Conservation (phyloP, 2,888 invertebrate genomes). For the Polietes domitor region DNA sequence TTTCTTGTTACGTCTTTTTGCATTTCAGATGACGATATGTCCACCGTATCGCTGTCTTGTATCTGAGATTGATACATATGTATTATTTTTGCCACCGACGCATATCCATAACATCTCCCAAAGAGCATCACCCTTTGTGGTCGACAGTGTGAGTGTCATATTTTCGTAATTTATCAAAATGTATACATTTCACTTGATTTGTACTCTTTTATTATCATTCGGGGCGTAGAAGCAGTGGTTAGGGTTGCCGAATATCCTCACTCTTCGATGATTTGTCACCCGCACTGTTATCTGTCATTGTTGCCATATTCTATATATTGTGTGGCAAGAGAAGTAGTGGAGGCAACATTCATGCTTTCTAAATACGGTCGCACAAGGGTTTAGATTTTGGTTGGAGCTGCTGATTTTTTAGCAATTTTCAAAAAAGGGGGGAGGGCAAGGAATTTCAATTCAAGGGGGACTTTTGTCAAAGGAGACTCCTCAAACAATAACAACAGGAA, state of each 20-base stretch:
- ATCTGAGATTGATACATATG: neutral
- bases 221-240: neutral
- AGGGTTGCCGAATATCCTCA: slow-evolving; percentile 24
- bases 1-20: too few relatives aligned
- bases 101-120: neutral
- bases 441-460: neutral
- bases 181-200: neutral
- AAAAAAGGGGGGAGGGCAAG: neutral
- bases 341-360: neutral
- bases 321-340: slow-evolving; percentile 2
- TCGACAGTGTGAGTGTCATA: neutral
- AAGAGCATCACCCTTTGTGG: neutral
- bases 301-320: neutral
- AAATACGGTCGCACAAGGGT: neutral
- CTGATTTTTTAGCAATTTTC: neutral
- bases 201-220: slow-evolving; percentile 15
- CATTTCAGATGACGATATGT: too few relatives aligned
- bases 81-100: too few relatives aligned
- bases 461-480: slow-evolving; percentile 29
- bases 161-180: slow-evolving; percentile 22
- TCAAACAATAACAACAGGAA: neutral
- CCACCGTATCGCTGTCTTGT: too few relatives aligned
- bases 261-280: neutral
- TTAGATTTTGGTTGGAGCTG: slow-evolving; percentile 2
- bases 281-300: neutral